Conservation (phyloP, 2,113 vertebrate genomes). For the Octodon degus region DNA sequence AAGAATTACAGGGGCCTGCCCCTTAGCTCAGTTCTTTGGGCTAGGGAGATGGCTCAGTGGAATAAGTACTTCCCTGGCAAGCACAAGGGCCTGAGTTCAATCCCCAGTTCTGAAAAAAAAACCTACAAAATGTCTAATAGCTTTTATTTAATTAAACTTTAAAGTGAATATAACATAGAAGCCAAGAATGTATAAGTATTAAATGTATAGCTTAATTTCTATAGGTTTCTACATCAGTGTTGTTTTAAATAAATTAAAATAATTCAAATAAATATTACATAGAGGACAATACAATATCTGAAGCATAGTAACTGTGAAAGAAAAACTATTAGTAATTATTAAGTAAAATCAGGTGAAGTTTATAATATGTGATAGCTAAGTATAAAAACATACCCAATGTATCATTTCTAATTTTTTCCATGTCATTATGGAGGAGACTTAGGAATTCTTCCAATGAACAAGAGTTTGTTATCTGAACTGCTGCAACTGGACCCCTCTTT, state of each 20-base stretch:
- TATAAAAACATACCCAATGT: neutral
- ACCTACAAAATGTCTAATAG: neutral
- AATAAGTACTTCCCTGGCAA: no score
- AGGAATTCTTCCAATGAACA: neutral
- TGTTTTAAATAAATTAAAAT: neutral
- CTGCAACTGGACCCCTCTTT: neutral
- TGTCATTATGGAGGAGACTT: neutral
- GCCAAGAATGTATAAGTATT: neutral
- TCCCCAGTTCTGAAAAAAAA: no score
- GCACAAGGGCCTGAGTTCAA: no score
- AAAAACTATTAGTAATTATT: neutral
- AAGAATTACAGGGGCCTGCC: neutral
- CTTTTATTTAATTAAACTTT: neutral
- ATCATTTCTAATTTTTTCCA: neutral
- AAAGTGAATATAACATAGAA: neutral
- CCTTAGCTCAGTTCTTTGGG: no score
- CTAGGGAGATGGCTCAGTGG: no score
- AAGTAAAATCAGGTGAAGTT: neutral
- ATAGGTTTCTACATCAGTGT: neutral
- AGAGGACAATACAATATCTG: neutral
- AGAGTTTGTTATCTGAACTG: neutral
- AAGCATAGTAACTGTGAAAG: neutral
- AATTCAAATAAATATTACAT: neutral
- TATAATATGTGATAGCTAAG: neutral
- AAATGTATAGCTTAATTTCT: neutral